A percentile compares a stretch with the other conserved stretches of the same genome.
Evolutionary conservation across 1,140 invertebrate species (phyloP).

Genomic region (Schlechtendalia chinensis): DNA sequence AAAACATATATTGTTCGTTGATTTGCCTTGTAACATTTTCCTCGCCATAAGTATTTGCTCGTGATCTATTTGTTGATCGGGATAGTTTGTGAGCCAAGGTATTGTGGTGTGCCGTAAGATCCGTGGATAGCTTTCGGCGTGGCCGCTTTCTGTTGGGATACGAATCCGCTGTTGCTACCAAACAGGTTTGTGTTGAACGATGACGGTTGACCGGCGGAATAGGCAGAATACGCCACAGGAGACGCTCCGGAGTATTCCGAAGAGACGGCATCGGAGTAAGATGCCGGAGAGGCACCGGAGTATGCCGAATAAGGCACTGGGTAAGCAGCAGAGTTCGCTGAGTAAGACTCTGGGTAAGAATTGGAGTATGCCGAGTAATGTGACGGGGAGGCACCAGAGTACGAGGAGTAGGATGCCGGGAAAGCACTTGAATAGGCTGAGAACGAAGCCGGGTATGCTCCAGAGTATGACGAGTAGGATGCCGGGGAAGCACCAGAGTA

Average conservation of each 20-base stretch:
- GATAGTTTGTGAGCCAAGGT: background rate
- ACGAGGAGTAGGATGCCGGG: background rate
- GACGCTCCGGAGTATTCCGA: constrained; percentile 10
- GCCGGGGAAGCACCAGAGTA: background rate
- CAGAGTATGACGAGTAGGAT: background rate
- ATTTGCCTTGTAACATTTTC: background rate
- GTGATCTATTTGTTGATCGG: background rate
- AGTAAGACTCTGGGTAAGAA: background rate
- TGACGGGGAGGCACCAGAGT: background rate
- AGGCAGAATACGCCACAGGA: background rate
- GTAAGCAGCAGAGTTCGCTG: background rate
- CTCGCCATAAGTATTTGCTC: background rate
- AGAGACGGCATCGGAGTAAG: background rate
- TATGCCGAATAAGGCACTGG: background rate
- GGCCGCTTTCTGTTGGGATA: background rate
- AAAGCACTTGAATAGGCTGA: background rate
- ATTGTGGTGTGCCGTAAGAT: background rate
- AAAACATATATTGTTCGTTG: background rate
- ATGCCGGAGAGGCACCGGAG: constrained; percentile 13
- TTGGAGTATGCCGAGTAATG: background rate
- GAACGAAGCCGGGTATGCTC: constrained; percentile 4
- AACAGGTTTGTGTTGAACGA: background rate
- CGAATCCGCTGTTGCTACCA: background rate
- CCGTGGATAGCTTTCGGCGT: background rate
- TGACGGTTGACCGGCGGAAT: background rate